A percentile compares a stretch with the other conserved stretches of the same genome.
Evolutionary conservation across 2,888 invertebrate species (phyloP).

Genomic region (Sarcophaga subvicina): DNA sequence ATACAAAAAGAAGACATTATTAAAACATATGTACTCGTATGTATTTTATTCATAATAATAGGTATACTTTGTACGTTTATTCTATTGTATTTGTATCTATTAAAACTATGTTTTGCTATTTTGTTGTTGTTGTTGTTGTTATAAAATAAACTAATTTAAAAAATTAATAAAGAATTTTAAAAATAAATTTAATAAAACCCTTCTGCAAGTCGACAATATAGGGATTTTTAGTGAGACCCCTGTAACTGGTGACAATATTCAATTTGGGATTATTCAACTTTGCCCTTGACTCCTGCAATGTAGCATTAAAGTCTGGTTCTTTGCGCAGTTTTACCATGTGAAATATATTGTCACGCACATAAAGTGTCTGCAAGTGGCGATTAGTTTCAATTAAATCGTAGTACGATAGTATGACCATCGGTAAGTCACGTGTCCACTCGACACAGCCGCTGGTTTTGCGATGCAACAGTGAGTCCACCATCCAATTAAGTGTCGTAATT

Average conservation of each 20-base stretch:
- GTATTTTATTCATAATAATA: neutral
- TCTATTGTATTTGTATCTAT: neutral
- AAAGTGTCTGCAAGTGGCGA: neutral
- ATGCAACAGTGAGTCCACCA: slow-evolving; percentile 38
- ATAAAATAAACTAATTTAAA: too few relatives aligned
- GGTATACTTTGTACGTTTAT: neutral
- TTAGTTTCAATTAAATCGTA: slow-evolving; percentile 29
- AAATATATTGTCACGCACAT: slow-evolving; percentile 20
- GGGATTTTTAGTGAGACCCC: too few relatives aligned
- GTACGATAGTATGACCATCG: slow-evolving; percentile 5
- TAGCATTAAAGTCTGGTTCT: neutral
- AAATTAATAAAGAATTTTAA: too few relatives aligned
- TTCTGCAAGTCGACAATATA: neutral
- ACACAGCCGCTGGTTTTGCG: slow-evolving; percentile 20
- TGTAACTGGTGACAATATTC: slow-evolving; percentile 1
- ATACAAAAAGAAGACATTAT: neutral
- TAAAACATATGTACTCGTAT: neutral
- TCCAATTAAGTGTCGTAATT: slow-evolving; percentile 13
- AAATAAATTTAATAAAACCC: neutral
- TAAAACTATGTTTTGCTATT: too few relatives aligned
- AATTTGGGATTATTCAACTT: neutral
- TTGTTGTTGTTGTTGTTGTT: too few relatives aligned
- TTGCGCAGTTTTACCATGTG: neutral
- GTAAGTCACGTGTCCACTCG: slow-evolving; percentile 32
- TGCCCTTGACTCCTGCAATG: neutral